phyloP scores from a whole-genome alignment of 2,888 invertebrate species.

The Dynastes tityus region DNA sequence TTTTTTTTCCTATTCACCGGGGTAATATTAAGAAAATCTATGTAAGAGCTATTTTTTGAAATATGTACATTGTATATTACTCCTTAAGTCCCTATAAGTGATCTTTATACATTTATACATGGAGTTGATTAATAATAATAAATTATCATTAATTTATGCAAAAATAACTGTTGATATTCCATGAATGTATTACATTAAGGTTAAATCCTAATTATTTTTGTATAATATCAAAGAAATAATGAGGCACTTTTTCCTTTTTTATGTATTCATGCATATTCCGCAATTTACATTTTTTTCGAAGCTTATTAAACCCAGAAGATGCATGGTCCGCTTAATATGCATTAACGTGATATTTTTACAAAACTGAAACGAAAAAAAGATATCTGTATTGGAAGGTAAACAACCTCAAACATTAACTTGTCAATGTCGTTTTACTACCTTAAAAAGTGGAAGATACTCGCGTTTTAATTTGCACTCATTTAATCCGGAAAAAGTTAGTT shows the following conservation, averaged over 20 bases:
- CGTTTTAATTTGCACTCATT: too few species aligned
- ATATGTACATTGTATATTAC: too few species aligned
- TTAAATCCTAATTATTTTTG: too few species aligned
- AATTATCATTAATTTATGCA: slow-evolving; percentile 13
- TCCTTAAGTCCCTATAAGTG: too few species aligned
- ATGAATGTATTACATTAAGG: slow-evolving; percentile 1
- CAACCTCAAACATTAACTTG: slow-evolving; percentile 23
- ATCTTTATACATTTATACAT: too few species aligned
- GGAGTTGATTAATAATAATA: background rate
- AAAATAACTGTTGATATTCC: background rate
- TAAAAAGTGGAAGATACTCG: background rate
- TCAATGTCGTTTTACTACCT: background rate
- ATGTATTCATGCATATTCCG: background rate
- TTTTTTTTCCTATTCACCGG: too few species aligned
- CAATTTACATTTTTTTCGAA: too few species aligned
- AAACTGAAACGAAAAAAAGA: slow-evolving; percentile 2
- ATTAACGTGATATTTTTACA: slow-evolving; percentile 26
- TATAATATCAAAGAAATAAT: background rate
- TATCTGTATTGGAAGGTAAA: slow-evolving; percentile 7
- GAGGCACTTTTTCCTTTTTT: background rate
- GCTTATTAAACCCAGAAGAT: background rate
- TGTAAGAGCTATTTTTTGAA: too few species aligned
- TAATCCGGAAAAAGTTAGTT: too few species aligned
- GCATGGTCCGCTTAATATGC: background rate
- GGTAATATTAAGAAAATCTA: too few species aligned